Base-by-base conservation (phyloP, 2,888 invertebrate genomes). In the Stenodera caucasica region DNA sequence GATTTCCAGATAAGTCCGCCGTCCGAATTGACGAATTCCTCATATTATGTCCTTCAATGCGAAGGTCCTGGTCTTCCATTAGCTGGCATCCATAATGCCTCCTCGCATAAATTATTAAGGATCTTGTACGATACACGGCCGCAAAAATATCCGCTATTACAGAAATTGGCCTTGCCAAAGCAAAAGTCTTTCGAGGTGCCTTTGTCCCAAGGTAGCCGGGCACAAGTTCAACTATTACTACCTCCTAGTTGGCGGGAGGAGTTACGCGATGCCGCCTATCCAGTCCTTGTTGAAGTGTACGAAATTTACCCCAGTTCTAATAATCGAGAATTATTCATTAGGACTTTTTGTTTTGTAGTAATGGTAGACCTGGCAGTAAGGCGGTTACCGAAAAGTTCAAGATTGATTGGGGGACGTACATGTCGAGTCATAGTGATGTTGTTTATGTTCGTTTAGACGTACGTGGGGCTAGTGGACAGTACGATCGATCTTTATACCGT, bases 381-480 rank as follows among this genome's bases (percentile, higher is more conserved):
- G 88, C 91, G 60, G 96, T 96, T 64, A 92, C 92, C 1, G 93
- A 96, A 71, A 86, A 90, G 80, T 96, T 94, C 82, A 82, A 86
- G 66, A 86, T 95, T 70, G 92, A 93, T 80, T 96, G 95, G 94
- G 93, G 94, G 63, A 92, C 94, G 33, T 96, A 95, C 82, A 91
- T 96, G 89, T 91, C 94, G 59, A 93, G 93, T 60, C 88, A 92
- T 67, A 91, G 92, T 78, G 92, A 94, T 82, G 91, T 95, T 61
- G 94, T 96, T 60, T 94, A 95, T 81, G 90, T 94, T 51, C 88
- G 91, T 74, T 84, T 96, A 74, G 97, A 97, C 82, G 96, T 96
- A 15, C 85, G 96, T 55, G 97, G 97, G 26, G 70, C 75, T 49
- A 71, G 69, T 63, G 86, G 85, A 26, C 89, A 94, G 69, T 94